A percentile compares a stretch with the other conserved stretches of the same genome.
Conservation (phyloP, 2,888 invertebrate genomes). For the Cosmorhoe ocellata region DNA sequence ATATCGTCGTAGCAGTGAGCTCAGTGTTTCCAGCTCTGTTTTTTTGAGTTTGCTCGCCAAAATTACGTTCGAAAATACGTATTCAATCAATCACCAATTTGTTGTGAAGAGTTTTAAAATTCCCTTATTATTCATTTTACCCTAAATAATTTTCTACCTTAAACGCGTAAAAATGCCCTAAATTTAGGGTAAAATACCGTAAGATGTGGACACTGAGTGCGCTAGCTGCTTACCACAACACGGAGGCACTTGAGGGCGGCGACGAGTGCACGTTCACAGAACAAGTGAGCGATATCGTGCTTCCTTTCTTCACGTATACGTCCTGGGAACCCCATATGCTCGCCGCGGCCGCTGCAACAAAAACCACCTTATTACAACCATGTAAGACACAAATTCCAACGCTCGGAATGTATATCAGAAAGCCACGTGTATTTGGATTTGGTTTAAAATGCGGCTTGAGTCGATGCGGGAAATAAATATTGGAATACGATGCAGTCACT, state of each 20-base stretch:
- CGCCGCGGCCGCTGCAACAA: conserved; percentile 91
- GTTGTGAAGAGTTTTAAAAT: too few relatives aligned
- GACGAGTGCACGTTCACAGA: conserved; percentile 93
- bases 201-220: background rate
- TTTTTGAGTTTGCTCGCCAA: too few relatives aligned
- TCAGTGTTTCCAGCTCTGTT: too few relatives aligned
- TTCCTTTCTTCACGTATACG: conserved; percentile 94
- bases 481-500: background rate
- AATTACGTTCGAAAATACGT: too few relatives aligned
- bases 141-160: too few relatives aligned
- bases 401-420: background rate
- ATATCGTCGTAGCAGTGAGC: too few relatives aligned
- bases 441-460: conserved; percentile 4
- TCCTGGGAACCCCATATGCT: conserved; percentile 93
- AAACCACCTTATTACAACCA: conserved; percentile 38
- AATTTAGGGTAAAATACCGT: too few relatives aligned
- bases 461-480: conserved; percentile 1
- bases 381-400: conserved; percentile 8
- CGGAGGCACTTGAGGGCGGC: conserved; percentile 87
- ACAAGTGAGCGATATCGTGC: conserved; percentile 94
- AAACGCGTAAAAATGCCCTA: too few relatives aligned
- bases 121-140: too few relatives aligned
- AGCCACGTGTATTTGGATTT: background rate
- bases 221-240: conserved; percentile 83
- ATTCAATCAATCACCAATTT: too few relatives aligned